Conservation (phyloP, 2,113 vertebrate genomes). For the Genyomyrus donnyi region DNA sequence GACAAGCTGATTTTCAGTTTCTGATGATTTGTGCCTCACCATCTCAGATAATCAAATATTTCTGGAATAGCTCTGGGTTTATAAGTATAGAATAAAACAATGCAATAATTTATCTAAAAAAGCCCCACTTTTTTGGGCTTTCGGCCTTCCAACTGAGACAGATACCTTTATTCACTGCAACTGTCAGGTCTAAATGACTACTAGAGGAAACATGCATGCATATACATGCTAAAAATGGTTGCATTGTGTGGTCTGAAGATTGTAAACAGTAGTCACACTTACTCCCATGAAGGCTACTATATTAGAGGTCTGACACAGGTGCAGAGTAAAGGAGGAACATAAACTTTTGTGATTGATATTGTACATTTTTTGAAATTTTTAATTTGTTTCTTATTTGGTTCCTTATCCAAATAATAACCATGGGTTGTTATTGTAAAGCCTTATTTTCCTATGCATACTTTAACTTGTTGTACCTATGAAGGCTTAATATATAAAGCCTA, state of each 20-base stretch:
- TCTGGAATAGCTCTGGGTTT: too few relatives aligned
- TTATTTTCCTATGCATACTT: neutral
- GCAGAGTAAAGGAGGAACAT: neutral
- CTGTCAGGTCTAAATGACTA: neutral
- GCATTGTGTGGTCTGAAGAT: neutral
- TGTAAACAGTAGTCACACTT: neutral
- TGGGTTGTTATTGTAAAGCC: neutral
- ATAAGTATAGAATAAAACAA: too few relatives aligned
- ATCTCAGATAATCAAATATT: neutral
- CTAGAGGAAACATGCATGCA: neutral
- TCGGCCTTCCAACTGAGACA: too few relatives aligned
- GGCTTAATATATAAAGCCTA: neutral
- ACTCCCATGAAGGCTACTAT: neutral
- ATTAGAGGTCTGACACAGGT: neutral
- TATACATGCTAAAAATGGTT: neutral
- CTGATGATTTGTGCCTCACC: neutral
- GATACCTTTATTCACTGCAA: too few relatives aligned
- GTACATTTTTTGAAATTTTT: neutral
- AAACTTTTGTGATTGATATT: neutral
- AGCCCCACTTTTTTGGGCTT: too few relatives aligned
- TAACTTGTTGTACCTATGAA: neutral
- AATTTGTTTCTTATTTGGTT: neutral
- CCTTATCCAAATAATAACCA: neutral
- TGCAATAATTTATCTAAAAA: too few relatives aligned
- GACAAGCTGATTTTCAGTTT: too few relatives aligned